Conservation (phyloP, 2,888 invertebrate genomes). For the Synergus laeviventris region DNA sequence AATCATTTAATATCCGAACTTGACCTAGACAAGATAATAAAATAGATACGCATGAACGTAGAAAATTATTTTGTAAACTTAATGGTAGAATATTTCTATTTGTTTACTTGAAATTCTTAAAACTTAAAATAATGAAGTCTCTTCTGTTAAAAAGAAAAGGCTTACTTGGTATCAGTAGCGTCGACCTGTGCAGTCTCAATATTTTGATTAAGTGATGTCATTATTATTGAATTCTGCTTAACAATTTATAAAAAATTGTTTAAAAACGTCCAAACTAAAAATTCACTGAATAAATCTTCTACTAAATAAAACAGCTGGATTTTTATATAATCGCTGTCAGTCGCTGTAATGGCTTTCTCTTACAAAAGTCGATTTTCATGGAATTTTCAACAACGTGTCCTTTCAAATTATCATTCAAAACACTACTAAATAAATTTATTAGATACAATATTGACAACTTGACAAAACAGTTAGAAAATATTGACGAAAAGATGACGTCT, state of each 20-base stretch:
- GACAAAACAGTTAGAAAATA: background rate
- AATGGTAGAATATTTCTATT: background rate
- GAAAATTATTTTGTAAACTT: background rate
- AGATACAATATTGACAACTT: background rate
- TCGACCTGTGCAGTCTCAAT: slow-evolving; percentile 50
- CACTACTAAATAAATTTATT: too few species aligned
- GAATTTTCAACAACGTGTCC: background rate
- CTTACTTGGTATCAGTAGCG: slow-evolving; percentile 56
- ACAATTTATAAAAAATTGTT: slow-evolving; percentile 2
- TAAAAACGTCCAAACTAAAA: background rate
- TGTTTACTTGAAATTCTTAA: background rate
- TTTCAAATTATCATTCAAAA: background rate
- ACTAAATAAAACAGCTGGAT: background rate
- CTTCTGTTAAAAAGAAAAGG: slow-evolving; percentile 3
- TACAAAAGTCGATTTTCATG: background rate
- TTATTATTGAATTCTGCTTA: slow-evolving; percentile 41
- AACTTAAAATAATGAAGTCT: slow-evolving; percentile 31
- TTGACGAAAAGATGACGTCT: background rate
- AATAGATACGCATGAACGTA: too few species aligned
- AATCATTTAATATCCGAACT: background rate
- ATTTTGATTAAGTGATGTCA: slow-evolving; percentile 59
- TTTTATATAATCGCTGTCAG: too few species aligned
- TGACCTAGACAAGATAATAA: background rate
- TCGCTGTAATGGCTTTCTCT: too few species aligned
- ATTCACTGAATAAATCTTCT: background rate